Evolutionary conservation across 2,888 invertebrate species (phyloP), one percentile per base, ranked within the genome.

Genomic region (Pediacus dermestoides): DNA sequence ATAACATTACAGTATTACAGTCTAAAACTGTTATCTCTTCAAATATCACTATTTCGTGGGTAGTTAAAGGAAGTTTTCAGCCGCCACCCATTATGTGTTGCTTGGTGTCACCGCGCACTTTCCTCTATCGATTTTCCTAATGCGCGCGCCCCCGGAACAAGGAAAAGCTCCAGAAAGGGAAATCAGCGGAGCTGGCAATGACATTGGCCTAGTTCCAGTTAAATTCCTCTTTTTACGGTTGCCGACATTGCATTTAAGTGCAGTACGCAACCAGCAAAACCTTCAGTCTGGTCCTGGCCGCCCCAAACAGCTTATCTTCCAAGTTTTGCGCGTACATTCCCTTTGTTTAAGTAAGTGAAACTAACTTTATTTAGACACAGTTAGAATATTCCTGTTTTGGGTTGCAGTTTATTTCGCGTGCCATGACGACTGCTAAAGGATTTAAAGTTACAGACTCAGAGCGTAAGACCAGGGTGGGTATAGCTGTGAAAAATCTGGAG

Each of bases 371-470:
- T 28, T 10, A 10, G 21, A 7, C n/a, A n/a, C 21, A 18, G 6
- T 18, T 18, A 18, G 6, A 6, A 7, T 18, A 6, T 18, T 32
- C 33, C 38, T 38, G 28, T 39, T 36, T 10, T 26, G 7, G 10
- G 10, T 7, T 4, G 4, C 7, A 7, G 6, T 7, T 9, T 18
- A 18, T 18, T 18, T 18, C 4, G 4, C 4, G 8, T 18, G 8
- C 18, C 18, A 61, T 61, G 61, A 68, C 57, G 50, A 71, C 74
- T 72, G 71, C 81, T 58, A 80, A 75, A 63, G 85, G 85, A 14
- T 85, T 80, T 58, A 85, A 85, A 73, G 80, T 85, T 23, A 82
- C 84, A 1, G 80, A 85, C 61, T 77, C 79, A 2, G 76, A 75
- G 50, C 71, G 84, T 41, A 77, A 76, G 48, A 76, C 80, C 50